phyloP scores from a whole-genome alignment of 2,113 vertebrate species.

The Coreoperca whiteheadi region DNA sequence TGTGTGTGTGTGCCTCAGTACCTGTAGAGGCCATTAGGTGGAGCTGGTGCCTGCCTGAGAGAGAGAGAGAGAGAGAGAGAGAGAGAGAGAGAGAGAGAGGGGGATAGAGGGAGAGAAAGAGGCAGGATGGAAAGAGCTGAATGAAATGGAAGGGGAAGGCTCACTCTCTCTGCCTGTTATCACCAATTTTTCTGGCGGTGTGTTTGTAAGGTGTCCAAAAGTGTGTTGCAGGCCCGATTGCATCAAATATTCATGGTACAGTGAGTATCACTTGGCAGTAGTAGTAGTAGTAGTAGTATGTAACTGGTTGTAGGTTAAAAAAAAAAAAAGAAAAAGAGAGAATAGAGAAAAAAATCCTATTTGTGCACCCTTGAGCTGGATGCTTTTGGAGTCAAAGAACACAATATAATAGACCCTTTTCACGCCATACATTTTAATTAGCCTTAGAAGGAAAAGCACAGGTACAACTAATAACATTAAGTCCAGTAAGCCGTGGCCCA shows the following conservation, averaged over 20 bases:
- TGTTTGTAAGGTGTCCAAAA: slow-evolving; percentile 31
- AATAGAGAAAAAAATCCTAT: neutral
- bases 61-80: slow-evolving; percentile 13
- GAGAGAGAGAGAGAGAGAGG: slow-evolving; percentile 6
- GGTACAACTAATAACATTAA: slow-evolving; percentile 11
- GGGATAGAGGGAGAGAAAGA: slow-evolving; percentile 4
- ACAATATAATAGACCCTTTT: neutral
- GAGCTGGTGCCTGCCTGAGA: slow-evolving; percentile 80
- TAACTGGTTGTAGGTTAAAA: neutral
- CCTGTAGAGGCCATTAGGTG: slow-evolving; percentile 79
- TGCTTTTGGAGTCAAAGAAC: neutral
- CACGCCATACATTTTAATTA: slow-evolving; percentile 15
- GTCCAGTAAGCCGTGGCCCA: neutral
- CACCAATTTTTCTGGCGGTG: slow-evolving; percentile 22
- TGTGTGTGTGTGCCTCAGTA: slow-evolving; percentile 60
- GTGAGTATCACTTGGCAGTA: slow-evolving; percentile 21
- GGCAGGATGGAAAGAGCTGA: slow-evolving; percentile 48
- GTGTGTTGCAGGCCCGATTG: slow-evolving; percentile 19
- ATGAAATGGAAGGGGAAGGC: slow-evolving; percentile 42
- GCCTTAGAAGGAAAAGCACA: neutral
- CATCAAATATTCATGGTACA: slow-evolving; percentile 44
- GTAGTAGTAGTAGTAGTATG: neutral
- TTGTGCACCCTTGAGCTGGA: neutral
- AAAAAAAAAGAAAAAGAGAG: neutral
- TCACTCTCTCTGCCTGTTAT: slow-evolving; percentile 47